Evolutionary conservation across 2,797 vertebrate genomes (phyloP), one percentile per base, ranked within the genome.

Genomic region (Enteromius radiatus): DNA sequence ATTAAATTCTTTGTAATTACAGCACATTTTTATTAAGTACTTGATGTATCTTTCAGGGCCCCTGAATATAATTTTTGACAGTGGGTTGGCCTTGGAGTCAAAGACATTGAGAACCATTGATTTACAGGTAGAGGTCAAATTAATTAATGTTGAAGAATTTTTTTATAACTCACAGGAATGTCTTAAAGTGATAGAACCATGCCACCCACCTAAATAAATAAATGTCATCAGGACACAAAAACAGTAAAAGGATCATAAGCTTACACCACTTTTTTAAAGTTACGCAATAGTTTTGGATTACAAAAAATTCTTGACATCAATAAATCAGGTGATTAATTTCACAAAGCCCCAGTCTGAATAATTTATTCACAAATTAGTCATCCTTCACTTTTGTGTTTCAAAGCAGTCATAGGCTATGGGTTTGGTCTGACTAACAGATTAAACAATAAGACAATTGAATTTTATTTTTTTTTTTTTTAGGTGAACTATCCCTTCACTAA

Each of bases 311-410:
- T 31, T 47, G 23, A 28, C 23, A 73, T 52, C 7, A 73, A 38
- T 23, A 52, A 56, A 56, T 56, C 12, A 10, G 3, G 14, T 41
- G 21, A 41, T 75, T 56, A 6, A 41, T n/a, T 38, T 56, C 47
- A 23, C 33, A 23, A 23, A 15, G 6, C 1, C 6, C 47, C 11
- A 1, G 19, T 52, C 17, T 73, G 10, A 52, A 33, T 12, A 10
- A 74, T 52, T 52, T 73, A 4, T 21, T 74, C 49, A 38, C 12
- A 36, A 38, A 74, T 38, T 36, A 75, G 7, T 56, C 49, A 74
- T 38, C 19, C 28, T 33, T n/a, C 2, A 52, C 5, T 54, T 38
- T 23, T 38, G 7, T 56, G 6, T 52, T 33, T 36, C 45, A 33
- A 26, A 54, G 19, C 14, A 54, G 31, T 59, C 21, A 75, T 9